Conservation (phyloP, 2,113 vertebrate genomes). For the Solea senegalensis region DNA sequence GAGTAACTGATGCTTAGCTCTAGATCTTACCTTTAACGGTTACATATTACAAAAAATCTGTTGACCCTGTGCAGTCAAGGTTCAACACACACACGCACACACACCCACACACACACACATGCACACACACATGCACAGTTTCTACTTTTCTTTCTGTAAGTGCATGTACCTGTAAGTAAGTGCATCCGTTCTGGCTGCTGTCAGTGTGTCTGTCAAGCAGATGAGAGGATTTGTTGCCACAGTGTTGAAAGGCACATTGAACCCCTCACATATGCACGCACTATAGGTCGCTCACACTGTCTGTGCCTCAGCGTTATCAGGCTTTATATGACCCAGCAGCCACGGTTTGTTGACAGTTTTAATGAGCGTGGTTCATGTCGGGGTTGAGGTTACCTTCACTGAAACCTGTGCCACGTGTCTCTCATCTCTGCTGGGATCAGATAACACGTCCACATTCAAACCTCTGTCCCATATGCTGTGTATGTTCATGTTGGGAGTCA, state of each 20-base stretch:
- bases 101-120: not conserved
- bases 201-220: conserved; percentile 50
- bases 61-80: too few relatives aligned
- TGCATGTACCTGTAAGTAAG: conserved; percentile 5
- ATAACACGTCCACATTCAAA: conserved; percentile 48
- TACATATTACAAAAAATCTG: too few relatives aligned
- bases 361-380: conserved; percentile 77
- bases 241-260: conserved; percentile 52
- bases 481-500: conserved; percentile 18
- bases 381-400: conserved; percentile 63
- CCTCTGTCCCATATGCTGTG: not conserved
- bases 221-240: conserved; percentile 62
- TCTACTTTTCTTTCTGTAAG: conserved; percentile 34
- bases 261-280: conserved; percentile 43
- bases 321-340: conserved; percentile 70
- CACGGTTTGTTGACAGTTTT: conserved; percentile 80
- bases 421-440: conserved; percentile 60
- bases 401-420: conserved; percentile 71
- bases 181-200: conserved; percentile 26
- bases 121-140: not conserved
- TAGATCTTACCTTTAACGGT: too few relatives aligned
- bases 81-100: not conserved
- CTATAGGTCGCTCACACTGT: conserved; percentile 40
- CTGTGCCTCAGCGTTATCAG: conserved; percentile 69
- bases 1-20: too few relatives aligned